Evolutionary conservation across 1,140 invertebrate genomes (phyloP), one percentile per base, ranked within the genome.

Genomic region (Drosophila orena): DNA sequence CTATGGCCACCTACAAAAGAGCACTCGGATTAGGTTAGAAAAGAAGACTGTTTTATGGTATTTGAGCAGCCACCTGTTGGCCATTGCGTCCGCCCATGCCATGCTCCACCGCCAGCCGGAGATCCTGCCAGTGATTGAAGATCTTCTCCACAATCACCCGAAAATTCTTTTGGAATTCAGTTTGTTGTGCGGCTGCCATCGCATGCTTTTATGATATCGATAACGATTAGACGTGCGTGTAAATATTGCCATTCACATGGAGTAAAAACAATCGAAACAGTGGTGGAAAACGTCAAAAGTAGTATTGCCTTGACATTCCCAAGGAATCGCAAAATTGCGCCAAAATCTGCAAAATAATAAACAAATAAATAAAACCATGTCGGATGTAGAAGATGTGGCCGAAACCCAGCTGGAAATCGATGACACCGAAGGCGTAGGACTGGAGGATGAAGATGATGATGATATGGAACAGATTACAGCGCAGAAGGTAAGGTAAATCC

Each of bases 21-120:
- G 46, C 10, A 40, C 90, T 92, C 11, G 5, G 43, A 46, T 46
- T 37, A 88, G 76, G 83, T 88, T 89, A 89, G 38, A 81, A 46
- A 10, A 20, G 5, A 1, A 2, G 4, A 30, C 2, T n/a, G 4
- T 44, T 12, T 24, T 20, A 8, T 17, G 42, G 15, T 40, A 0
- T 6, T 8, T 8, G 30, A 30, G 24, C 34, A 71, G 47, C 57
- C 73, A 94, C 94, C 91, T 95, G 93, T 92, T 94, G 94, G 49
- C 94, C 94, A 70, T 94, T 93, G 52, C 94, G 93, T 34, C 94
- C 94, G 37, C 94, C 95, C 94, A 94, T 94, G 65, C 94, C 94
- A 94, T 95, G 94, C 91, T 95, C 94, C 7, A 95, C 94, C 40
- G 94, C 94, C 22, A 95, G 80, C 70, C 94, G 93, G 14, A 95